These are phyloP conservation scores for Apogon hyalosoma DNA, from an alignment of 2,797 vertebrate genomes.

Conservation along the genomic window DNA sequence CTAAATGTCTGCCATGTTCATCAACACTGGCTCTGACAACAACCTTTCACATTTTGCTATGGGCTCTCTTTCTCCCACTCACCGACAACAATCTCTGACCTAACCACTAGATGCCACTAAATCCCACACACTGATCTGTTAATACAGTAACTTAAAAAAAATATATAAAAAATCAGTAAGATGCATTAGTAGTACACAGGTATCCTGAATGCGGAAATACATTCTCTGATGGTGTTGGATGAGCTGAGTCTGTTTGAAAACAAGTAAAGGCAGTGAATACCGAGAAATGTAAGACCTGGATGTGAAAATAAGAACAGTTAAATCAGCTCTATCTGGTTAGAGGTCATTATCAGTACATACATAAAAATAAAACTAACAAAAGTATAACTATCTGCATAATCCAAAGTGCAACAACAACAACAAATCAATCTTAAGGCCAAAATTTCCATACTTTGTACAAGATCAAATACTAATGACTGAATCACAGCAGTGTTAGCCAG, in stretches of 20 bases:
- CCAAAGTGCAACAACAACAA: slow-evolving; percentile 54
- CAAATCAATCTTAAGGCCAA: slow-evolving; percentile 64
- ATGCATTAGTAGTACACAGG: slow-evolving; percentile 28
- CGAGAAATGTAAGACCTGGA: slow-evolving; percentile 52
- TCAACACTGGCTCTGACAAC: no score
- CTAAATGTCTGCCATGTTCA: no score
- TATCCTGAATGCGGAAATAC: slow-evolving; percentile 63
- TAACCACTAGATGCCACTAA: no score
- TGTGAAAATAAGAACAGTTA: slow-evolving; percentile 43
- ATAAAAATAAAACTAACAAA: slow-evolving; percentile 25
- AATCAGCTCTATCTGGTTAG: slow-evolving; percentile 25
- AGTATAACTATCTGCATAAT: slow-evolving; percentile 10
- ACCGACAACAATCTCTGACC: no score
- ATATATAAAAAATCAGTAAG: background rate
- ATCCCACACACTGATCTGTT: background rate
- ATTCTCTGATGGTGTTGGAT: slow-evolving; percentile 61
- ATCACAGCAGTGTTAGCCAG: slow-evolving; percentile 16
- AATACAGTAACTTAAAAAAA: slow-evolving; percentile 11
- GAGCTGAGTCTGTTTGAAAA: slow-evolving; percentile 29
- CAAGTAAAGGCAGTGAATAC: slow-evolving; percentile 49
- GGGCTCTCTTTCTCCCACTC: no score
- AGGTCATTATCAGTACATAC: slow-evolving; percentile 19
- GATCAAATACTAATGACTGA: slow-evolving; percentile 24
- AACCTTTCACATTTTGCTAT: no score
- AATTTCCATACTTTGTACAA: slow-evolving; percentile 41